Evolutionary conservation across 2,888 invertebrate species (phyloP).

Genomic region (Chymomyza fuscimana): DNA sequence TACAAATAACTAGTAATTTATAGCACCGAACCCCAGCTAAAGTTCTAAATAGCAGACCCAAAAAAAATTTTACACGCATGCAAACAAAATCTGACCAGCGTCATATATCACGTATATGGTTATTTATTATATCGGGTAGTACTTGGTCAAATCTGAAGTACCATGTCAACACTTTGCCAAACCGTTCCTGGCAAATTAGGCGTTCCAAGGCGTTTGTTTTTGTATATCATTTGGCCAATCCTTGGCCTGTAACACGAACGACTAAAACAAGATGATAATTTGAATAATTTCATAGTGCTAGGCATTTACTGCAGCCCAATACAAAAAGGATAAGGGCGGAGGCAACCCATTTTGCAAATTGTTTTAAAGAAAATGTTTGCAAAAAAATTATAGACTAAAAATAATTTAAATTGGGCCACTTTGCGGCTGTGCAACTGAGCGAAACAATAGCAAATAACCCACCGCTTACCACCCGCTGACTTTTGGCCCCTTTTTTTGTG

Average conservation of each 20-base stretch:
- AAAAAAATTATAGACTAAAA: conserved; percentile 42
- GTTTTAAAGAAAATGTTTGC: conserved; percentile 5
- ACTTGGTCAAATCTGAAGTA: background rate
- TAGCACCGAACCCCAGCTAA: background rate
- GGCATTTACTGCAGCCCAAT: background rate
- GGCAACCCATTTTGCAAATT: background rate
- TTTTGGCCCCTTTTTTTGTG: conserved; percentile 4
- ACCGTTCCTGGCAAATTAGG: background rate
- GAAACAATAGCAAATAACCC: conserved; percentile 52
- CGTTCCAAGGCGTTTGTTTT: background rate
- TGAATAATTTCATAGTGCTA: background rate
- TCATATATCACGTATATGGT: background rate
- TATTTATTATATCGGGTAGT: background rate
- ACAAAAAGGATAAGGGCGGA: background rate
- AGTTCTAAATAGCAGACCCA: too few relatives aligned
- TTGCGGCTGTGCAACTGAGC: conserved; percentile 55
- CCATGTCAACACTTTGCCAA: background rate
- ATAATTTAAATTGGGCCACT: conserved; percentile 47
- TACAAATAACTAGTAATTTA: background rate
- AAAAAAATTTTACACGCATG: background rate
- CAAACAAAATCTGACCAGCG: background rate
- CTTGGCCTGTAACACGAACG: background rate
- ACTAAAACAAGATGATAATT: conserved; percentile 7
- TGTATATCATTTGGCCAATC: background rate
- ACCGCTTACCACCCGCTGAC: conserved; percentile 33